Evolutionary conservation across 2,888 invertebrate genomes (phyloP).

Genomic region (Euplexia lucipara): DNA sequence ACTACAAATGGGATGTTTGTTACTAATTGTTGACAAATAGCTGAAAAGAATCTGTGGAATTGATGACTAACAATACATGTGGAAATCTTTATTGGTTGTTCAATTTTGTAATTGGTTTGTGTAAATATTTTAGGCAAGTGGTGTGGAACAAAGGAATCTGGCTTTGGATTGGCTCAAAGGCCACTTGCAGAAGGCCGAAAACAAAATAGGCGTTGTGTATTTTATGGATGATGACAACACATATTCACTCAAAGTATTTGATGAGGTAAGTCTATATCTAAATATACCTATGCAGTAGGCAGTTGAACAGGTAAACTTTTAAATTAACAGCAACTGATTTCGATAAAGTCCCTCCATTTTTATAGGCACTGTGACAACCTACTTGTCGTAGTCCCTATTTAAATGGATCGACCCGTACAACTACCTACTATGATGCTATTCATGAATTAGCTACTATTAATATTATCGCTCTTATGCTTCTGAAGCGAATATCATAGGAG

Average conservation of each 20-base stretch:
- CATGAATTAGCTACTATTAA: too few species aligned
- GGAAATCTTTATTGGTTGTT: constrained; percentile 6
- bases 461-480: too few species aligned
- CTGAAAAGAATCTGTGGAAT: constrained; percentile 14
- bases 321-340: not conserved
- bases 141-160: constrained; percentile 97
- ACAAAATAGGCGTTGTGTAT: constrained; percentile 94
- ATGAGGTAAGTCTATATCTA: constrained; percentile 92
- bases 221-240: constrained; percentile 99
- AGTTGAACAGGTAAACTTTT: not conserved
- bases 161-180: constrained; percentile 95
- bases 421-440: too few species aligned
- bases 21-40: constrained; percentile 37
- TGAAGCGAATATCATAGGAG: too few species aligned
- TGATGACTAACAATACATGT: constrained; percentile 45
- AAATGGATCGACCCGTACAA: too few species aligned
- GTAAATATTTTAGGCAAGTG: constrained; percentile 92
- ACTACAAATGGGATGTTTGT: constrained; percentile 40
- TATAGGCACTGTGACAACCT: too few species aligned
- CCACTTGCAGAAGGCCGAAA: constrained; percentile 88
- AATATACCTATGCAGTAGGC: not conserved
- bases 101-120: constrained; percentile 24
- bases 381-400: too few species aligned
- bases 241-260: constrained; percentile 96
- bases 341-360: too few species aligned